Evolutionary conservation across 2,113 vertebrate genomes (phyloP), one percentile per base, ranked within the genome.

Genomic region (Nothocercus julius): DNA sequence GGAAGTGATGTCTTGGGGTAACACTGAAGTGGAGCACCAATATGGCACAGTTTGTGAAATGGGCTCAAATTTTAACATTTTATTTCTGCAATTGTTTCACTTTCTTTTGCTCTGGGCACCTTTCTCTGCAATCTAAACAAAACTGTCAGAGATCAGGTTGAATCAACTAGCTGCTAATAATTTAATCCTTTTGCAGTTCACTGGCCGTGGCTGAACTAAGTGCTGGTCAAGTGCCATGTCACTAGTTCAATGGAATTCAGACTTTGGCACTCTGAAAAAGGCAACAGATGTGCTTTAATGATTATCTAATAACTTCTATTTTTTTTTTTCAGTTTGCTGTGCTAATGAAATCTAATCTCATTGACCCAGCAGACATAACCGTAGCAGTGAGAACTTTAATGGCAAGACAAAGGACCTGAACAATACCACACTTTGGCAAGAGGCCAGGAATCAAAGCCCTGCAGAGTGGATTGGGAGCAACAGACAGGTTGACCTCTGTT

Each of bases 171-270:
- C 88, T 96, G 64, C 85, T 95, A 75, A 87, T 97, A 87, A 92
- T 96, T 94, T 95, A 93, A 97, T 95, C 91, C 91, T 91, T 96
- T 96, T 77, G 92, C 94, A 97, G 95, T 84, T 96, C 96, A 96
- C 90, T 97, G 95, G 85, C 90, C 87, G 93, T 59, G 89, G 91
- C 90, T 95, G 96, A 97, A 94, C 91, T 95, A 95, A 97, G 95
- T 3, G 2, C 63, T 97, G 95, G 79, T 95, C 93, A 96, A 97
- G 85, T 93, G 97, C 92, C 91, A 89, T 94, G 87, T 96, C 94
- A 92, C 66, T 96, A 95, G 92, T 90, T 93, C 92, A 95, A 86
- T 85, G 92, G 94, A 97, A 97, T 96, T 95, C 95, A 97, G 97
- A 96, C 87, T 97, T 95, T 96, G 96, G 89, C 95, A 96, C 89